phyloP scores from a whole-genome alignment of 2,113 vertebrate species.

The Acrocephalus kingi region DNA sequence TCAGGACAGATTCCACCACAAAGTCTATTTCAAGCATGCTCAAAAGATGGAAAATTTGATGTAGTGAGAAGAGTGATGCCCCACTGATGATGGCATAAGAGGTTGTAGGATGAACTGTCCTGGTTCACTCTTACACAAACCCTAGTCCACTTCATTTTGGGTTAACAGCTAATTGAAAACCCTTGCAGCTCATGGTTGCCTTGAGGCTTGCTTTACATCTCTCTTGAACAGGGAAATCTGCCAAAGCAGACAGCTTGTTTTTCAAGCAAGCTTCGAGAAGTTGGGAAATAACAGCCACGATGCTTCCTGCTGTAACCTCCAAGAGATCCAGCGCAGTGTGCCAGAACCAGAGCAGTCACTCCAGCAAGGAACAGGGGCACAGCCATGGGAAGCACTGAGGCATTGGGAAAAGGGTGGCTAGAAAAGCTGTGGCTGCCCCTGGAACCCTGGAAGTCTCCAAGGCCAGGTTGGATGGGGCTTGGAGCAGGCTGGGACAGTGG shows the following conservation, averaged over 20 bases:
- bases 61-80: background rate
- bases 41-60: background rate
- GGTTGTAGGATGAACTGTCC: background rate
- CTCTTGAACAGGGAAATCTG: background rate
- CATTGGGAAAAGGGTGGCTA: fast-evolving
- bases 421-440: background rate
- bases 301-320: background rate
- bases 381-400: background rate
- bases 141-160: background rate
- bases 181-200: background rate
- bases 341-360: background rate
- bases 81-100: background rate
- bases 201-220: background rate
- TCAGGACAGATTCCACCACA: background rate
- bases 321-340: background rate
- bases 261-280: background rate
- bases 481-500: background rate
- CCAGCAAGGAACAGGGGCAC: background rate
- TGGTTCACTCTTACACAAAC: background rate
- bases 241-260: background rate
- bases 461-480: background rate
- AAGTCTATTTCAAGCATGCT: background rate
- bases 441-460: background rate
- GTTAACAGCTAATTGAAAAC: background rate
- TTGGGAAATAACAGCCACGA: background rate